Conservation (phyloP, 2,888 invertebrate genomes). For the Archips xylosteana region DNA sequence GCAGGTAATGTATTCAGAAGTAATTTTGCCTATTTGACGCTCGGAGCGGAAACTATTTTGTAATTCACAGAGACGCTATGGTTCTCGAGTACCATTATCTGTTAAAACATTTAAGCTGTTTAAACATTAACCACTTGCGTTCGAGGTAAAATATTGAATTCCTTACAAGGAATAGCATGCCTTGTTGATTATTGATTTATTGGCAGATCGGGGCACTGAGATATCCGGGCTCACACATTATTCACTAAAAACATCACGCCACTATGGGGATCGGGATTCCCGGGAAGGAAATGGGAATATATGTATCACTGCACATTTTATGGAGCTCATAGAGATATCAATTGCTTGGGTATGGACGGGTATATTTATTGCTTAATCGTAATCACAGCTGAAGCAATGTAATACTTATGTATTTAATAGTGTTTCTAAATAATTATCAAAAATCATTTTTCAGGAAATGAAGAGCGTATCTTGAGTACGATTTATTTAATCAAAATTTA, state of each 20-base stretch:
- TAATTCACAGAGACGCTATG: conserved; percentile 34
- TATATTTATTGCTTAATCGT: conserved; percentile 13
- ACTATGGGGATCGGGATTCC: conserved; percentile 57
- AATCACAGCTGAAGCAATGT: background rate
- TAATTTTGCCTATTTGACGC: conserved; percentile 31
- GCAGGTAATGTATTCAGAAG: conserved; percentile 34
- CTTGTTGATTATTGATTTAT: conserved; percentile 75
- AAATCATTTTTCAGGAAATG: background rate
- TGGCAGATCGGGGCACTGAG: conserved; percentile 68
- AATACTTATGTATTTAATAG: background rate
- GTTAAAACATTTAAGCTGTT: conserved; percentile 37
- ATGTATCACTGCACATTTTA: conserved; percentile 50
- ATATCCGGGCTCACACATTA: conserved; percentile 72
- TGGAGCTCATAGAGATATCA: conserved; percentile 24
- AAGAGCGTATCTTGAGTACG: too few species aligned
- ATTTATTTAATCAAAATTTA: too few species aligned
- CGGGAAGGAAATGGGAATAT: conserved; percentile 62
- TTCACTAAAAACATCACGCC: conserved; percentile 71
- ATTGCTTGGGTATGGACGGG: conserved; percentile 9
- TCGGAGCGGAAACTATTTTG: conserved; percentile 33
- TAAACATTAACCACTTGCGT: conserved; percentile 26
- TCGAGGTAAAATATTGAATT: conserved; percentile 34
- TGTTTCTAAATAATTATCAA: background rate
- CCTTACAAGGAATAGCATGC: conserved; percentile 49
- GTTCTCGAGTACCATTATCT: conserved; percentile 32